A percentile compares a stretch with the other conserved stretches of the same genome.
These are phyloP conservation scores for Conus canariensis DNA, from an alignment of 2,888 invertebrate genomes.

Conservation along the genomic window DNA sequence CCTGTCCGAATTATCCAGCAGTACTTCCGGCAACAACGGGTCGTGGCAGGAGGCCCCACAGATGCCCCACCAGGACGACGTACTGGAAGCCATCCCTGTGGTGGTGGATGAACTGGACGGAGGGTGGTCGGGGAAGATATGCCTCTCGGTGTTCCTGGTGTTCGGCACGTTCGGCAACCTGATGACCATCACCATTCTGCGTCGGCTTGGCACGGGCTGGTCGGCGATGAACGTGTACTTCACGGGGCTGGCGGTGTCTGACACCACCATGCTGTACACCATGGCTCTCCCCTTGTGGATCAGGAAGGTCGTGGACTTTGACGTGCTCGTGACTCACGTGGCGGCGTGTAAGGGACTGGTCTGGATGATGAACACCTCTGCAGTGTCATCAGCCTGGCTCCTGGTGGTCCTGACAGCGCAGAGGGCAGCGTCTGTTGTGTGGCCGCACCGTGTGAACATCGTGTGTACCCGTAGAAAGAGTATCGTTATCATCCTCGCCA, in stretches of 20 bases:
- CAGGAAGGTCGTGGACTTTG: background rate
- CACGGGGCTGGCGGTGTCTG: constrained; percentile 48
- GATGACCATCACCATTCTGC: background rate
- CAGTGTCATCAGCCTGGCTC: background rate
- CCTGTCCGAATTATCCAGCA: no score
- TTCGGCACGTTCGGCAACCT: background rate
- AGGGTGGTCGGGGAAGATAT: constrained; percentile 49
- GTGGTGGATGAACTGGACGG: background rate
- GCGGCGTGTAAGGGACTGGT: constrained; percentile 36
- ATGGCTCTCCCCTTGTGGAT: background rate
- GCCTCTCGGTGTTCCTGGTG: constrained; percentile 55
- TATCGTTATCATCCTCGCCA: constrained; percentile 39
- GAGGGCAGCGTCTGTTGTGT: constrained; percentile 60
- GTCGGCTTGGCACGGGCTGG: constrained; percentile 53
- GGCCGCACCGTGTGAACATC: constrained; percentile 59
- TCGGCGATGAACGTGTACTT: constrained; percentile 65
- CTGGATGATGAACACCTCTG: constrained; percentile 26
- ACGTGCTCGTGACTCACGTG: background rate
- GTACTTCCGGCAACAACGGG: background rate
- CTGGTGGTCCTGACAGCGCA: constrained; percentile 64
- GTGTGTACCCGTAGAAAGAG: constrained; percentile 57
- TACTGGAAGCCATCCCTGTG: background rate
- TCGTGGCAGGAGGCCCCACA: background rate
- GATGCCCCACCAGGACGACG: background rate
- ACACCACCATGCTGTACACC: background rate